Percentiles rank a stretch among this genome's conserved stretches.
phyloP scores from a whole-genome alignment of 2,888 invertebrate species.

The Pachycephus smyrnensis region DNA sequence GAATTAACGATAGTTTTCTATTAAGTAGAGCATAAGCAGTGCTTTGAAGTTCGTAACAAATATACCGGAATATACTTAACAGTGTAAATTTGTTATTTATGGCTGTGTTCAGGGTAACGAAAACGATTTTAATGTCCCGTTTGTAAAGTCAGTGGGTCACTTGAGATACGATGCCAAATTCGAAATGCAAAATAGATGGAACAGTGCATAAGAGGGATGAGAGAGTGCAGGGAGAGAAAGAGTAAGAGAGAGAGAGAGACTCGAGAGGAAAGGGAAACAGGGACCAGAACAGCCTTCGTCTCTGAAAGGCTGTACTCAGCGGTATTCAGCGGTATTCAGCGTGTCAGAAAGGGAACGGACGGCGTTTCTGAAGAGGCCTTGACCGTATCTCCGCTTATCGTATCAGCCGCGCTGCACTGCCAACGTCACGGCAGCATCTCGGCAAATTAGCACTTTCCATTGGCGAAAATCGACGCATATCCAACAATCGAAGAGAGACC shows the following conservation, averaged over 20 bases:
- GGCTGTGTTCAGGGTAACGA: background rate
- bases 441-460: conserved; percentile 7
- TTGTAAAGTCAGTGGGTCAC: conserved; percentile 6
- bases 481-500: background rate
- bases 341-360: conserved; percentile 64
- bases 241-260: conserved; percentile 13
- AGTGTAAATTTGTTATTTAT: background rate
- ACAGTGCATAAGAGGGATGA: background rate
- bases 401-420: conserved; percentile 56
- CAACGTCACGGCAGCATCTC: conserved; percentile 41
- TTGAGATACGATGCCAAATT: background rate
- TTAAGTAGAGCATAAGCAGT: background rate
- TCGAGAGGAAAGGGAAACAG: conserved; percentile 6
- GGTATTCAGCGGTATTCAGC: conserved; percentile 32
- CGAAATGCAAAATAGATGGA: conserved; percentile 5
- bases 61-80: background rate
- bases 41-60: background rate
- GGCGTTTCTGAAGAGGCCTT: conserved; percentile 62
- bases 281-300: conserved; percentile 6
- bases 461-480: background rate
- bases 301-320: conserved; percentile 1
- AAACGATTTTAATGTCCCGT: background rate
- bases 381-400: conserved; percentile 67
- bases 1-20: background rate
- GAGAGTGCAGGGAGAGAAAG: conserved; percentile 13